Base-by-base conservation (phyloP, 2,113 vertebrate genomes). In the Muntiacus muntjak region DNA sequence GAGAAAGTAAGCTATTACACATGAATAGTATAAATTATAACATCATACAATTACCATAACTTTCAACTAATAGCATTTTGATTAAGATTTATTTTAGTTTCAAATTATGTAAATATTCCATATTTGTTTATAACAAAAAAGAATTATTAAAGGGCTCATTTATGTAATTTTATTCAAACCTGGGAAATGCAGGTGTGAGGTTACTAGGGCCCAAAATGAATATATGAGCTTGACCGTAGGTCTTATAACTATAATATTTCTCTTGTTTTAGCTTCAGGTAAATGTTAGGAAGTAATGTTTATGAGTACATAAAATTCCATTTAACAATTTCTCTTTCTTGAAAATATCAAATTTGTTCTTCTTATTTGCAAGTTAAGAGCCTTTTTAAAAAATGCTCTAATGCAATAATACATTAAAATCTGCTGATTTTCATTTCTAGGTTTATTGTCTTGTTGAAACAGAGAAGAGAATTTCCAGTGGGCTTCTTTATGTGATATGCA, bases 31-130 rank as follows among this genome's bases (percentile, higher is more conserved):
- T 58, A 97, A 88, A 92, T 50, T 96, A 84, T 95, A 90, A 81
- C 2, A 50, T 84, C 33, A 83, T 78, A 54, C 0, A 67, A 54
- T 25, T 89, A 23, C 76, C 82, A 95, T 1, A 85, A 0, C 83
- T 98, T 95, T 97, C 25, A 94, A 11, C 33, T 85, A 97, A 96
- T n/a, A 91, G 81, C 40, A 89, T 92, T 94, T 97, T 67, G 6
- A 17, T 57, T 90, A 21, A 15, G 8, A 82, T 86, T 98, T 96
- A 40, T 97, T 98, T 98, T 79, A 57, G 9, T 92, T 97, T 94
- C 81, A 89, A 33, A 79, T 97, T 40, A 95, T 93, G 8, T 88
- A 97, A 97, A 95, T 40, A 92, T 30, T 14, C 43, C 67, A 30
- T 67, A 71, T 97, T 96, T 98, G 33, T 71, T 96, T 96, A 64